Conservation (phyloP, 35 echinoderm and acorn worm genomes). For the Apostichopus californicus region DNA sequence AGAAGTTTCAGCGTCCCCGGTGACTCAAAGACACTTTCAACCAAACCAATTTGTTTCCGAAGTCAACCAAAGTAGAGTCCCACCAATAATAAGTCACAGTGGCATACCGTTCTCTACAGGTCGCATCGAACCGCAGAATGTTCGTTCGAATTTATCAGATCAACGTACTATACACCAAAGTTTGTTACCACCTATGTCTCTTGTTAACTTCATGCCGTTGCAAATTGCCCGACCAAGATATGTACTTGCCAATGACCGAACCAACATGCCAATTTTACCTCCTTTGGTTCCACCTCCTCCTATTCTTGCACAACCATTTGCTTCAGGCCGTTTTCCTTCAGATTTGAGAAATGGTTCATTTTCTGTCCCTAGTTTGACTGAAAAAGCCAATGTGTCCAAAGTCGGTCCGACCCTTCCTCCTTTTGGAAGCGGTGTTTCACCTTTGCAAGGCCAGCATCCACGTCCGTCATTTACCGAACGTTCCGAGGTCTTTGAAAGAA, state of each 20-base stretch:
- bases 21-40: neutral
- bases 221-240: neutral
- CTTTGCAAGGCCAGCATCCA: neutral
- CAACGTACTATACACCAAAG: neutral
- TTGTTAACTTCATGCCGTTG: neutral
- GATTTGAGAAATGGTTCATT: neutral
- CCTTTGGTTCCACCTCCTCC: neutral
- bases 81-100: neutral
- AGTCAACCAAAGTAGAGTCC: neutral
- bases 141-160: too few species aligned
- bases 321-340: neutral
- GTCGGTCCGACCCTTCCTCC: neutral
- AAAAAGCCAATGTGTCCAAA: neutral
- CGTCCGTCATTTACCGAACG: neutral
- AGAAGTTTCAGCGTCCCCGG: neutral
- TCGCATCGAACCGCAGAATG: neutral
- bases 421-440: neutral
- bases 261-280: neutral
- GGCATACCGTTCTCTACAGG: neutral
- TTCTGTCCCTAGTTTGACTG: neutral
- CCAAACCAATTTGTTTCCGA: neutral
- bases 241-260: neutral
- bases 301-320: neutral
- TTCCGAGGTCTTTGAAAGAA: neutral
- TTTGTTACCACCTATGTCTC: conserved; percentile 7